phyloP scores from a whole-genome alignment of 1,140 invertebrate species.

The Doryteuthis pealeii region DNA sequence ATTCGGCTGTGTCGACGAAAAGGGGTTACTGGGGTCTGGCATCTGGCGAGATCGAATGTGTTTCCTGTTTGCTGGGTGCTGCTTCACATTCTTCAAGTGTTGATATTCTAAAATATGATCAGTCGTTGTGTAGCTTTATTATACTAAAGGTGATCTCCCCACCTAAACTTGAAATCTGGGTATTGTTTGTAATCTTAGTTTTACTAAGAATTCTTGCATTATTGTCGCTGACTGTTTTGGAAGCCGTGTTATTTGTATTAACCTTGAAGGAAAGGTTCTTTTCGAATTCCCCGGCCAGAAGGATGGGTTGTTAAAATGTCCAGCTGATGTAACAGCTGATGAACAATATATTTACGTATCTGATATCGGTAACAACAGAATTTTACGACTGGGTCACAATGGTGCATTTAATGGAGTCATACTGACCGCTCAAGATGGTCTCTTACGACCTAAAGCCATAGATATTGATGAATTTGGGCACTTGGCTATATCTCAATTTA shows the following conservation, averaged over 20 bases:
- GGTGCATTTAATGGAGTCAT: neutral
- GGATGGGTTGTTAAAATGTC: neutral
- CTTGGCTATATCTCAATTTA: neutral
- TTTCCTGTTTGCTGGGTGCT: neutral
- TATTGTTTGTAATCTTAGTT: neutral
- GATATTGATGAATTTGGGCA: neutral
- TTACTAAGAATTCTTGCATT: neutral
- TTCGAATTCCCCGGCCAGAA: neutral
- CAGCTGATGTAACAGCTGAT: neutral
- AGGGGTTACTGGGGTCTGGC: neutral
- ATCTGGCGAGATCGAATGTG: neutral
- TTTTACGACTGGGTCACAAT: neutral
- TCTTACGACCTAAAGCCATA: neutral
- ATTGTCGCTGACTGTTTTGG: neutral
- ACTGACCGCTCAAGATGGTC: neutral
- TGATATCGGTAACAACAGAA: neutral
- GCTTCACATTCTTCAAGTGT: neutral
- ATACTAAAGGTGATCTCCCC: neutral
- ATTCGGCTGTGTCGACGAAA: neutral
- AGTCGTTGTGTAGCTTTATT: neutral
- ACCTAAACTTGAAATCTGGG: neutral
- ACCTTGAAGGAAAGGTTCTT: neutral
- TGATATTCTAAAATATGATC: neutral
- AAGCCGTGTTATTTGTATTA: neutral
- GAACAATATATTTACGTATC: neutral